Percentiles rank a stretch among this genome's conserved stretches.
phyloP scores from a whole-genome alignment of 2,113 vertebrate species.

The Silurus glanis region DNA sequence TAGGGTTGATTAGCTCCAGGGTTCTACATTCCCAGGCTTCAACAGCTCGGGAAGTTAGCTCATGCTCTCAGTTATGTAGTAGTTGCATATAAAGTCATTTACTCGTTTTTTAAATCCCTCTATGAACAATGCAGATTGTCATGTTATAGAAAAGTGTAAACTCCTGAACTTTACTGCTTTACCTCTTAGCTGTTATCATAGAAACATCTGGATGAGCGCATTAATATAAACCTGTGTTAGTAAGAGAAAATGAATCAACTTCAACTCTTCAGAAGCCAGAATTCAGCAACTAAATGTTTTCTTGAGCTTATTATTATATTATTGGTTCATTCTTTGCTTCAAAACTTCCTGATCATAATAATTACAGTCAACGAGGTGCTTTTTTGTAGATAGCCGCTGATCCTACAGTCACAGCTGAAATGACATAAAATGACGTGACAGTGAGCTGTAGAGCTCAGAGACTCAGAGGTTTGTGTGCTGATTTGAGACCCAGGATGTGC shows the following conservation, averaged over 20 bases:
- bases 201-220: not conserved
- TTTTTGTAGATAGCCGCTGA: constrained; percentile 12
- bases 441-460: not conserved
- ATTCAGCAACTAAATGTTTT: not conserved
- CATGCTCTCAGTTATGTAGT: too few relatives aligned
- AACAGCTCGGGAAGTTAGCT: not conserved
- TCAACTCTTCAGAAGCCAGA: not conserved
- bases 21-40: not conserved
- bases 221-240: not conserved
- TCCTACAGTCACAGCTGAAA: not conserved
- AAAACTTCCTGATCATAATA: constrained; percentile 20
- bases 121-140: too few relatives aligned
- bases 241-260: not conserved
- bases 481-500: not conserved
- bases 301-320: not conserved
- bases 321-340: not conserved
- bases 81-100: too few relatives aligned
- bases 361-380: not conserved
- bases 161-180: too few relatives aligned
- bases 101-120: too few relatives aligned
- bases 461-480: not conserved
- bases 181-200: not conserved
- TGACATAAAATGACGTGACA: constrained; percentile 41
- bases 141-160: too few relatives aligned
- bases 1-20: not conserved